Percentiles rank a stretch among this genome's conserved stretches.
Conservation (phyloP, 2,113 vertebrate genomes). For the Tragelaphus scriptus region DNA sequence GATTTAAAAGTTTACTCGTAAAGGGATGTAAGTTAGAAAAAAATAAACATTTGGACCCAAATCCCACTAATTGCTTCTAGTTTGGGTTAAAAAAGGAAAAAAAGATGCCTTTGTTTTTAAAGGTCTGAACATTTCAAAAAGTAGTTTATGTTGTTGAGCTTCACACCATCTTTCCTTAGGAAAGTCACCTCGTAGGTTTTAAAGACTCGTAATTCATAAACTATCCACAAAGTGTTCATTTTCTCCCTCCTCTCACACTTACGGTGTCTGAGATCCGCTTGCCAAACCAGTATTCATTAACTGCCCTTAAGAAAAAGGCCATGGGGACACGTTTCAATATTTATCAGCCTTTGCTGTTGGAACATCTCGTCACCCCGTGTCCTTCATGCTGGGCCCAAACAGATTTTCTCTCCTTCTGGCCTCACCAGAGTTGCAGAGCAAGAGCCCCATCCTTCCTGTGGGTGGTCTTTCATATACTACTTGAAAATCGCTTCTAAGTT, state of each 20-base stretch:
- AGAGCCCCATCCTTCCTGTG: not conserved
- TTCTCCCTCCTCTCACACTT: not conserved
- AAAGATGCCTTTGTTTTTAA: not conserved
- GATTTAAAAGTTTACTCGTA: not conserved
- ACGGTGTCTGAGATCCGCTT: not conserved
- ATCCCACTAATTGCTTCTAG: not conserved
- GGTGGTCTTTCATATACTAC: not conserved
- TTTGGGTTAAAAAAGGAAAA: not conserved
- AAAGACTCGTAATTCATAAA: not conserved
- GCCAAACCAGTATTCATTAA: slow-evolving; percentile 14
- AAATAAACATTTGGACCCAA: slow-evolving; percentile 1
- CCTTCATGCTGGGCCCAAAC: not conserved
- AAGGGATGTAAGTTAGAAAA: not conserved
- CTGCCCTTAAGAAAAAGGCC: not conserved
- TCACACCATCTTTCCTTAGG: not conserved
- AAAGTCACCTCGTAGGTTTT: not conserved
- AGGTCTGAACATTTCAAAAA: not conserved
- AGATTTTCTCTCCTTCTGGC: not conserved
- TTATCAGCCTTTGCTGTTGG: not conserved
- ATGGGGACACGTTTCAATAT: not conserved
- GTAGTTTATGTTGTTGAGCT: not conserved
- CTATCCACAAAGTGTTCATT: not conserved
- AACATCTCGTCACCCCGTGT: not conserved
- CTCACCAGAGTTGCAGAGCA: not conserved
- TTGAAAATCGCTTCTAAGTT: not conserved